A percentile compares a stretch with the other conserved stretches of the same genome.
phyloP scores from a whole-genome alignment of 2,113 vertebrate genomes.

The Bubo blakistoni region DNA sequence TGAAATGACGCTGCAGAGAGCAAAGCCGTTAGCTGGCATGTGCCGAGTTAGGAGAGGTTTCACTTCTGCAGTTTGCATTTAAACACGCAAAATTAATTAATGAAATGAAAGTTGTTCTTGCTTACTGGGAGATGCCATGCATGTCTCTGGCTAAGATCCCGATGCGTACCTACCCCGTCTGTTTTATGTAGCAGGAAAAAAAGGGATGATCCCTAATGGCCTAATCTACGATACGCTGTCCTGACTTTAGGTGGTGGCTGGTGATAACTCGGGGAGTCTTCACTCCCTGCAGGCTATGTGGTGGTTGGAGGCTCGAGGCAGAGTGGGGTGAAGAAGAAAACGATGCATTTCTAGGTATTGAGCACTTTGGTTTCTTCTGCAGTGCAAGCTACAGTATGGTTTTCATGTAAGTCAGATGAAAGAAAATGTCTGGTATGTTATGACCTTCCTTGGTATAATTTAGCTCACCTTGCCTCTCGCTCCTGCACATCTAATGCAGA shows the following conservation, averaged over 20 bases:
- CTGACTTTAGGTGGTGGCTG: neutral
- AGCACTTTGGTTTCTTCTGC: neutral
- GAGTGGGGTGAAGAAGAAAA: neutral
- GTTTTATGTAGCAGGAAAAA: neutral
- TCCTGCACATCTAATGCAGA: neutral
- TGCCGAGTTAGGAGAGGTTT: neutral
- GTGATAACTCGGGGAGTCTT: neutral
- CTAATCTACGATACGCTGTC: accelerated
- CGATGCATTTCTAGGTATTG: neutral
- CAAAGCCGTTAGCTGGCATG: neutral
- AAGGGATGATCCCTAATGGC: neutral
- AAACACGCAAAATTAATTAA: neutral
- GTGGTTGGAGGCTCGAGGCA: neutral
- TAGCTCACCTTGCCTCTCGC: accelerated
- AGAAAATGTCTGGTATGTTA: neutral
- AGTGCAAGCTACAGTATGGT: too few relatives aligned
- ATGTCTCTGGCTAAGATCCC: neutral
- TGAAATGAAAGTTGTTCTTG: neutral
- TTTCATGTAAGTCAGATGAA: neutral
- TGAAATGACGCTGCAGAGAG: constrained; percentile 31
- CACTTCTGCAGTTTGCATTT: neutral
- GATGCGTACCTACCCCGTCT: neutral
- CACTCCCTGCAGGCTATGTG: neutral
- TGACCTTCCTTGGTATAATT: neutral
- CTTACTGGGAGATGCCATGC: neutral